Conservation (phyloP, 2,888 invertebrate genomes). For the Chrysodeixis includens region DNA sequence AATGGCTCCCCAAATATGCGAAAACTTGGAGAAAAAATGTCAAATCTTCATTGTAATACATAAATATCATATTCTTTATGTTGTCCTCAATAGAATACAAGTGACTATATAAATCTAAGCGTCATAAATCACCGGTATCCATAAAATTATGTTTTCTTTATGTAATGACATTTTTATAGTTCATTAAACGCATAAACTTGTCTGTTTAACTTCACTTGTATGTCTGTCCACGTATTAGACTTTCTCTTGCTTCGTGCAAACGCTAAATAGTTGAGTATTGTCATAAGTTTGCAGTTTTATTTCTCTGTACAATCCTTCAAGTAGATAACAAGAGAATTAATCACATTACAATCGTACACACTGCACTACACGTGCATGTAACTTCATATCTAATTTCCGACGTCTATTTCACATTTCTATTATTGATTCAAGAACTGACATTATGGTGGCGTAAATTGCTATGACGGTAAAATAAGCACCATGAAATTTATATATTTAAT, state of each 20-base stretch:
- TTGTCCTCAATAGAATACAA: not conserved
- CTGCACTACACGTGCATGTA: not conserved
- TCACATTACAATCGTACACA: not conserved
- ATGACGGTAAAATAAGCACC: not conserved
- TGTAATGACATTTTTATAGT: slow-evolving; percentile 2
- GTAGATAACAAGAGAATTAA: not conserved
- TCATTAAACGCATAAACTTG: slow-evolving; percentile 1
- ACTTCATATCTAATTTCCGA: not conserved
- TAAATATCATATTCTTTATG: too few species aligned
- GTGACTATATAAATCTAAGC: not conserved
- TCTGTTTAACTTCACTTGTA: not conserved
- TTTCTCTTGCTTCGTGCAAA: not conserved
- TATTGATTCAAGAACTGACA: not conserved
- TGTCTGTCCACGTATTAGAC: not conserved
- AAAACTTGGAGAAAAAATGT: too few species aligned
- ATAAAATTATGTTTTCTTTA: not conserved
- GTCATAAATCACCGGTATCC: not conserved
- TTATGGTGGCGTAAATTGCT: not conserved
- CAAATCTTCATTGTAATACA: too few species aligned
- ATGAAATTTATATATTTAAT: not conserved
- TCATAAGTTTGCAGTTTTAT: not conserved
- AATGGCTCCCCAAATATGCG: too few species aligned
- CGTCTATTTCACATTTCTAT: not conserved
- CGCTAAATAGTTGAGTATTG: slow-evolving; percentile 1
- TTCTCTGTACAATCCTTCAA: not conserved